Base-by-base conservation (phyloP, 2,888 invertebrate species). In the Nemoura dubitans region DNA sequence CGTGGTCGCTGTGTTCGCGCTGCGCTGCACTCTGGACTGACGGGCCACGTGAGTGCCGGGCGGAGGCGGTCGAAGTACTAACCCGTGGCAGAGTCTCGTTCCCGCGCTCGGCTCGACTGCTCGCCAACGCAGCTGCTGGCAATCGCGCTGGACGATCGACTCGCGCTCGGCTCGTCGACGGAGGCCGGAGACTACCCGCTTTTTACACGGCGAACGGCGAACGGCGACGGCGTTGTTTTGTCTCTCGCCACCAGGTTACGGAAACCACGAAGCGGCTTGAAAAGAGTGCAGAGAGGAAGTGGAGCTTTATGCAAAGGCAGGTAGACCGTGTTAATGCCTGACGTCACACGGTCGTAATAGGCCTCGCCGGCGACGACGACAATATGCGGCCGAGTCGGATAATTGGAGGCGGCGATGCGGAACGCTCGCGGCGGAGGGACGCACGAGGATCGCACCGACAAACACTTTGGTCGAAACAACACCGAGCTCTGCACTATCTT, bases 271-370 rank as follows among this genome's bases (percentile, higher is more conserved):
- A 86, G 78, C 43, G 81, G 36, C 76, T 86, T 3, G 10, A 36
- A 3, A 36, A 36, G 86, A 86, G 81, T 86, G 86, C n/a, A 77
- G 0, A 82, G 36, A 86, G 86, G 86, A 86, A 86, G 84, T 86
- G 27, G 42, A 26, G 36, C 30, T 16, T 28, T 76, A 59, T 43
- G 82, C 25, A 59, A 10, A 81, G 82, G n/a, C 76, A 59, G 27
- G 27, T 7, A 86, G 76, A 59, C 26, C 85, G 59, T 25, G 42
- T 26, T 76, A 43, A 21, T 27, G 85, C 76, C 27, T 76, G 77
- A 77, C 77, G 26, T 76, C 16, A 16, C 42, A 25, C 28, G 6
- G 28, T 0, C 21, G 77, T 29, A 36, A 7, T 29, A 21, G 42
- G 76, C 29, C n/a, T 21, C 0, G 29, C 21, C 85, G 27, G 0